Percentiles rank a stretch among this genome's conserved stretches.
Conservation (phyloP, 2,797 vertebrate genomes). For the Avahi laniger region DNA sequence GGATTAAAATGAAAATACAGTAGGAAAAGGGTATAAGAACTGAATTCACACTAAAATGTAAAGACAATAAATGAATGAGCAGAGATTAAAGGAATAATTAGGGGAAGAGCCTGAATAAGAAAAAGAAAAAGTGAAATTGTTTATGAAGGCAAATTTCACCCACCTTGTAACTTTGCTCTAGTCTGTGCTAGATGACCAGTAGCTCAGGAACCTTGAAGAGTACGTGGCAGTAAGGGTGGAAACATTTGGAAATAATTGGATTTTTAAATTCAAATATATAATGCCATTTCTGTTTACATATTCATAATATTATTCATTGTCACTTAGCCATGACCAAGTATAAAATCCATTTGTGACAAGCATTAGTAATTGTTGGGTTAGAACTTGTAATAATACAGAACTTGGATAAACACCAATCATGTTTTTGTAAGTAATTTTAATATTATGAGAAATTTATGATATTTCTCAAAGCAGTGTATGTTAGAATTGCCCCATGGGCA, state of each 20-base stretch:
- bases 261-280: constrained; percentile 42
- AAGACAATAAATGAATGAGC: not conserved
- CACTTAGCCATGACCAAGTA: not conserved
- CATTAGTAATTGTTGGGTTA: not conserved
- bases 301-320: constrained; percentile 40
- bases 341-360: constrained; percentile 49
- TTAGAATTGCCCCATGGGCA: not conserved
- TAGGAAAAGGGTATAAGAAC: not conserved
- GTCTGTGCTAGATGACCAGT: not conserved
- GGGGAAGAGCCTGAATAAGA: not conserved
- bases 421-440: constrained; percentile 40
- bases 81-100: not conserved
- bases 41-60: not conserved
- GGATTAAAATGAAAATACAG: constrained; percentile 25
- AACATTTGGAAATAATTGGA: constrained; percentile 10
- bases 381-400: not conserved
- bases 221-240: not conserved
- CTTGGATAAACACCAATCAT: not conserved
- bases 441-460: constrained; percentile 32
- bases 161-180: not conserved
- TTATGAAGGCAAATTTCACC: not conserved
- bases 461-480: not conserved
- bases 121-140: not conserved
- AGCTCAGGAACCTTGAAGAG: not conserved
- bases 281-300: constrained; percentile 16